These are phyloP conservation scores for Orthochromis indermauri DNA, from an alignment of 2,113 vertebrate genomes.

Conservation along the genomic window DNA sequence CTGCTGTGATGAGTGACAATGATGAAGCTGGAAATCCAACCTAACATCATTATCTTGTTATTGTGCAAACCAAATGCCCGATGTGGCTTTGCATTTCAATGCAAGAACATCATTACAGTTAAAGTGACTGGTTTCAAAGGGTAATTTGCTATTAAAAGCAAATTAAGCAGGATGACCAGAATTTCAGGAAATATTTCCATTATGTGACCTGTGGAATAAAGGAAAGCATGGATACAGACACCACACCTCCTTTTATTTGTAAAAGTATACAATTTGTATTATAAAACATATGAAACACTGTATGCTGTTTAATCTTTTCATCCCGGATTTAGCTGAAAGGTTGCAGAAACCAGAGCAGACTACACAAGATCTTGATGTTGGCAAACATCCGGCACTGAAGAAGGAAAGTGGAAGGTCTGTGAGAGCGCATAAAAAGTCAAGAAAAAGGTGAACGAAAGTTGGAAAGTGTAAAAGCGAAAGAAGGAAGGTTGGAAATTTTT, in stretches of 20 bases:
- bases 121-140: neutral
- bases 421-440: neutral
- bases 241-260: neutral
- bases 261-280: neutral
- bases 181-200: neutral
- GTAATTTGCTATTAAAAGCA: conserved; percentile 3
- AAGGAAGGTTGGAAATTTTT: neutral
- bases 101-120: neutral
- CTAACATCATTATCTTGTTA: conserved; percentile 10
- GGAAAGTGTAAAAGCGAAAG: neutral
- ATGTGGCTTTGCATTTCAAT: conserved; percentile 1
- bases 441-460: neutral
- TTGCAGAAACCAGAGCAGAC: neutral
- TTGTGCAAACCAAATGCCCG: neutral
- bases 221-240: neutral
- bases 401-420: neutral
- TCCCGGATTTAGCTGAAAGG: neutral
- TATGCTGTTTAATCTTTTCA: neutral
- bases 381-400: neutral
- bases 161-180: neutral
- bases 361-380: neutral
- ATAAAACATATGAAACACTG: neutral
- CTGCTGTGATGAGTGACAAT: neutral
- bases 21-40: neutral
- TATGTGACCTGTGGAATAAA: neutral